phyloP scores from a whole-genome alignment of 2,888 invertebrate genomes.

The Drosophila affinis region DNA sequence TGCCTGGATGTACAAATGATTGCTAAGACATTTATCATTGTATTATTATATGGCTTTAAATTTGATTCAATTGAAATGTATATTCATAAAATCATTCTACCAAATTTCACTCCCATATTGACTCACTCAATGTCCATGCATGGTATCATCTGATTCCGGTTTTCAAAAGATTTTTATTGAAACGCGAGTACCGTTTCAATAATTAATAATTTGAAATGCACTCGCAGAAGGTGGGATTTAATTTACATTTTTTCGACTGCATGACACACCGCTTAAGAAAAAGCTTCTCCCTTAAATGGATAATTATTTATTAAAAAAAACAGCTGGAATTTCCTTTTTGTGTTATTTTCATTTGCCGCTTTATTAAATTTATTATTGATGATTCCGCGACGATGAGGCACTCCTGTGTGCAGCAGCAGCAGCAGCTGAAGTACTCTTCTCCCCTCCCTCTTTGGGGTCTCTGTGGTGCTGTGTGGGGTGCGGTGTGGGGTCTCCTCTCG shows the following conservation, averaged over 20 bases:
- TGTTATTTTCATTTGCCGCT: conserved; percentile 17
- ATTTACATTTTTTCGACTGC: background rate
- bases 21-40: no score
- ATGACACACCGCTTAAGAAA: background rate
- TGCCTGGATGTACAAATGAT: no score
- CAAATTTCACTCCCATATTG: no score
- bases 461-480: background rate
- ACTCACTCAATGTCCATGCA: no score
- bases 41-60: no score
- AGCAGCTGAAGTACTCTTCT: conserved; percentile 43
- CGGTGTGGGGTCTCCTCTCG: conserved; percentile 22
- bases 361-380: conserved; percentile 71
- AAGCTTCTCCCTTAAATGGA: conserved; percentile 7
- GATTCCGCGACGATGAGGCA: conserved; percentile 61
- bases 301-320: conserved; percentile 15
- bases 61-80: no score
- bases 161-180: background rate
- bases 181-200: conserved; percentile 30
- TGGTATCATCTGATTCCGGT: background rate
- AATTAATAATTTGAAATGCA: conserved; percentile 42
- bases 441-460: conserved; percentile 46
- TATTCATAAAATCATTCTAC: no score
- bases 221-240: background rate
- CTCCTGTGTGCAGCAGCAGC: conserved; percentile 42
- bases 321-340: conserved; percentile 24